Conservation (phyloP, 2,888 invertebrate genomes). For the Rhamnusium bicolor region DNA sequence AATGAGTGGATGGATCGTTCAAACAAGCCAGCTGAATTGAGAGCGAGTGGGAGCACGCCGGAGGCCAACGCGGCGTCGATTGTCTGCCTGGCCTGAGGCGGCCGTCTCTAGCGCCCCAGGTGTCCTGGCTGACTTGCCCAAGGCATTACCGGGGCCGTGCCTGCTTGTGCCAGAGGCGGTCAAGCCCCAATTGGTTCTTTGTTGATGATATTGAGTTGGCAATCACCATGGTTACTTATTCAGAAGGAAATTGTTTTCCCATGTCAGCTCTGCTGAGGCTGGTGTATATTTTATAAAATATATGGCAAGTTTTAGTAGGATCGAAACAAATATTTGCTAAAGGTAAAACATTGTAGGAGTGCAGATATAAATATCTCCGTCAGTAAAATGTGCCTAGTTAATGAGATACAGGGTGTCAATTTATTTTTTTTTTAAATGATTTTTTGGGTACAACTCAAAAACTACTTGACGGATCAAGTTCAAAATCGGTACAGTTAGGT, state of each 20-base stretch:
- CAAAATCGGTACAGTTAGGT: no score
- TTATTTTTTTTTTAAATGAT: no score
- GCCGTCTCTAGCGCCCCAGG: slow-evolving; percentile 62
- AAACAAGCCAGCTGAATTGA: slow-evolving; percentile 44
- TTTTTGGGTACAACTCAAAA: no score
- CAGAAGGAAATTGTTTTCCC: slow-evolving; percentile 37
- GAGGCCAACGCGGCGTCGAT: slow-evolving; percentile 61
- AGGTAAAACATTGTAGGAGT: background rate
- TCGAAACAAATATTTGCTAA: background rate
- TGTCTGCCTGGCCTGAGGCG: slow-evolving; percentile 56
- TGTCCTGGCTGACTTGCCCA: slow-evolving; percentile 58
- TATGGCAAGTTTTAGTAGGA: background rate
- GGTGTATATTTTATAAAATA: slow-evolving; percentile 27
- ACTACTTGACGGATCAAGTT: no score
- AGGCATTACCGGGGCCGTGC: slow-evolving; percentile 59
- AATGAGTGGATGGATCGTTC: slow-evolving; percentile 36
- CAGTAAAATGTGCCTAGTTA: no score
- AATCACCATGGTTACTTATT: slow-evolving; percentile 65
- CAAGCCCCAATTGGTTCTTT: slow-evolving; percentile 64
- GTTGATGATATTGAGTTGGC: slow-evolving; percentile 67
- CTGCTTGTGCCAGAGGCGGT: slow-evolving; percentile 48
- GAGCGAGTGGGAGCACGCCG: slow-evolving; percentile 49
- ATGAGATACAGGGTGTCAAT: no score
- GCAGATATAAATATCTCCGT: no score
- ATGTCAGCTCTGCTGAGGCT: slow-evolving; percentile 1